Evolutionary conservation across 2,888 invertebrate species (phyloP), one percentile per base, ranked within the genome.

Genomic region (Xiphydria camelus): DNA sequence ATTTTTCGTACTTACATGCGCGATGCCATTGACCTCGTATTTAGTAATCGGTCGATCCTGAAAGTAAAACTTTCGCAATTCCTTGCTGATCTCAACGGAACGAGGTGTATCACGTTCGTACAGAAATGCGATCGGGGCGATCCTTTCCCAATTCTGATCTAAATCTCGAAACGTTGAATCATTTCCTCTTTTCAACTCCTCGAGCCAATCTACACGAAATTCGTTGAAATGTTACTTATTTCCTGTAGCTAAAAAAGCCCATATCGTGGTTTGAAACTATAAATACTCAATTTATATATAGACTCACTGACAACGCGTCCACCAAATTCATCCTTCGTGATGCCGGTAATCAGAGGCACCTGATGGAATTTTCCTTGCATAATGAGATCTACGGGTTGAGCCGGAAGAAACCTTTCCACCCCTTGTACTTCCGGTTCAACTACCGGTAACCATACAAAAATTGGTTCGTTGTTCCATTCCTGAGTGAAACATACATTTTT

Each of bases 241-340:
- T n/a, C n/a, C n/a, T n/a, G n/a, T n/a, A n/a, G n/a, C n/a, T n/a
- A n/a, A n/a, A n/a, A n/a, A n/a, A n/a, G n/a, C n/a, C n/a, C n/a
- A 34, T 1, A n/a, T n/a, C n/a, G n/a, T n/a, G n/a, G n/a, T n/a
- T n/a, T n/a, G n/a, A n/a, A n/a, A n/a, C n/a, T n/a, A n/a, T n/a
- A n/a, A n/a, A n/a, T n/a, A n/a, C n/a, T n/a, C n/a, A n/a, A n/a
- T n/a, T n/a, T n/a, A n/a, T n/a, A n/a, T n/a, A n/a, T n/a, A n/a
- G n/a, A 62, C 81, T 81, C 60, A 88, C 87, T 68, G 49, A 80
- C 80, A 6, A 84, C 84, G 42, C 79, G 78, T 57, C 81, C 80
- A 42, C 80, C 83, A 73, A 87, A 85, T 71, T 88, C 88, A 51
- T 85, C 82, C 38, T 80, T 78, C 0, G 85, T 86, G 57, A 85